phyloP scores from a whole-genome alignment of 2,888 invertebrate species.

The Theretra japonica region DNA sequence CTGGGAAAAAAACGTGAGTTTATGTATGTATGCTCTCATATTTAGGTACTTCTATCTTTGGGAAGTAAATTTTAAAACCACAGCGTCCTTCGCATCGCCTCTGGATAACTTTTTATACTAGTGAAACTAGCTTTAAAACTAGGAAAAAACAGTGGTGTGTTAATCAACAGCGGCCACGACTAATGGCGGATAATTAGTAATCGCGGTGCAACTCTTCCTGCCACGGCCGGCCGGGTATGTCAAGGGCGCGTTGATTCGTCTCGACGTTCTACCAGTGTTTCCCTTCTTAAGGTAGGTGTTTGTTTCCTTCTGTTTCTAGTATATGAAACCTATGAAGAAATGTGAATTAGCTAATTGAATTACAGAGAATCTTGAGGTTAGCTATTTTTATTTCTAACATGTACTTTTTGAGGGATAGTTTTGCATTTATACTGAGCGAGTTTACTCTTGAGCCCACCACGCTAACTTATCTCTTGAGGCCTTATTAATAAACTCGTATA shows the following conservation, averaged over 20 bases:
- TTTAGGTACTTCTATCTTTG: neutral
- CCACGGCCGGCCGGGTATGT: constrained; percentile 57
- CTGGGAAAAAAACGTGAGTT: too few species aligned
- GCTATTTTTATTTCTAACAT: too few species aligned
- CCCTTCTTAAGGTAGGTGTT: neutral
- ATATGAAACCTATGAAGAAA: neutral
- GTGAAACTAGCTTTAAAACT: constrained; percentile 15
- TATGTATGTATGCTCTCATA: too few species aligned
- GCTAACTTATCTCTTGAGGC: too few species aligned
- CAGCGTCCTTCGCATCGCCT: neutral
- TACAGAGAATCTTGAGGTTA: too few species aligned
- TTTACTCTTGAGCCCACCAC: too few species aligned
- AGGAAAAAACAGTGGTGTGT: constrained; percentile 39
- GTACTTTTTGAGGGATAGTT: too few species aligned
- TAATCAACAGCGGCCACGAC: constrained; percentile 51
- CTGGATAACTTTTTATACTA: neutral
- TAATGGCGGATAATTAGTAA: constrained; percentile 62
- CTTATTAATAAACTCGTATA: too few species aligned
- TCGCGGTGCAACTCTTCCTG: constrained; percentile 56
- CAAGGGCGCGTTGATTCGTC: constrained; percentile 52
- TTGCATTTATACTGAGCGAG: too few species aligned
- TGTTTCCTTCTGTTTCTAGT: neutral
- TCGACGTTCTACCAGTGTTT: neutral
- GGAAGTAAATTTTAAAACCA: neutral
- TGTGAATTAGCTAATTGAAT: too few species aligned